Percentiles rank a stretch among this genome's conserved stretches.
Evolutionary conservation across 2,113 vertebrate genomes (phyloP).

Genomic region (Orthonyx spaldingii): DNA sequence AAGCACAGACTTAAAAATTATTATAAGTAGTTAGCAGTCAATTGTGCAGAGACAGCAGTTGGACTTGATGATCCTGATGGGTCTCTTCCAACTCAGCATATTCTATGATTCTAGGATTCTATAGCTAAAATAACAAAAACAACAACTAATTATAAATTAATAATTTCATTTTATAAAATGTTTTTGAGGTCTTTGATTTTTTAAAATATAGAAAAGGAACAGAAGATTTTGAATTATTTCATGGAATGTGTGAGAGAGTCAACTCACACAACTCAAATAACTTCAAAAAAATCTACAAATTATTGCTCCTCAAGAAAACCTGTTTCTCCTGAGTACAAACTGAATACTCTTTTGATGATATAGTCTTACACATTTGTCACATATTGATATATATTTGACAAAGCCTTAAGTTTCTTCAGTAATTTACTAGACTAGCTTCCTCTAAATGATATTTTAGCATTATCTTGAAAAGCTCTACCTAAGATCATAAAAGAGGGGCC

Average conservation of each 20-base stretch:
- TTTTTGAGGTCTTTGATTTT: neutral
- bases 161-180: neutral
- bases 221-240: neutral
- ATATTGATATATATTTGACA: neutral
- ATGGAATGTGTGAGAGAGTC: neutral
- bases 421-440: neutral
- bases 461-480: neutral
- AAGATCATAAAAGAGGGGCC: neutral
- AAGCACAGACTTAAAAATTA: neutral
- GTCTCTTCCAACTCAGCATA: neutral
- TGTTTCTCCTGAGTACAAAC: neutral
- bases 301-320: neutral
- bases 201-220: neutral
- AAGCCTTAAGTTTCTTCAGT: neutral
- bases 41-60: neutral
- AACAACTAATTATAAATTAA: neutral
- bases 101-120: neutral
- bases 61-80: neutral
- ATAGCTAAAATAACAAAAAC: neutral
- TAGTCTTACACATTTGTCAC: neutral
- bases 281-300: neutral
- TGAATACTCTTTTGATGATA: neutral
- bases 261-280: neutral
- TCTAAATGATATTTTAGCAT: neutral
- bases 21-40: neutral